These are phyloP conservation scores for Therioaphis trifolii DNA, from an alignment of 2,888 invertebrate genomes.

Conservation along the genomic window DNA sequence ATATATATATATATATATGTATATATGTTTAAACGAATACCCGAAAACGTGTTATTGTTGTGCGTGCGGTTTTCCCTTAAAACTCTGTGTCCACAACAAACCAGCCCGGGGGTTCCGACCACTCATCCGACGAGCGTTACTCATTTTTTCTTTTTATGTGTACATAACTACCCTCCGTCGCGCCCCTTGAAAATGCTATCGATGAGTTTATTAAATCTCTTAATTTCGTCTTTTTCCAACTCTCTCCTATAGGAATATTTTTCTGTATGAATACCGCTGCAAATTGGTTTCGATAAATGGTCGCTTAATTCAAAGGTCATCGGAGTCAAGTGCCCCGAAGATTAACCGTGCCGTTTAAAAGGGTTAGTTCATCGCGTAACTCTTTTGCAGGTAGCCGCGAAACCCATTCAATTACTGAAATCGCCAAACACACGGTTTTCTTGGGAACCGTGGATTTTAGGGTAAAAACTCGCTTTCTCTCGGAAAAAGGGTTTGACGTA, in stretches of 20 bases:
- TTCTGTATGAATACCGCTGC: background rate
- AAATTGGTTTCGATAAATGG: slow-evolving; percentile 20
- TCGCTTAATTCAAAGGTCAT: slow-evolving; percentile 43
- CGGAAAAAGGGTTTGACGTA: slow-evolving; percentile 35
- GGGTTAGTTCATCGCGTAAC: slow-evolving; percentile 39
- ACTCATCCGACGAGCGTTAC: slow-evolving; percentile 42
- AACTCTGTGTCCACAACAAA: slow-evolving; percentile 47
- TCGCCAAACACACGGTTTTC: slow-evolving; percentile 28
- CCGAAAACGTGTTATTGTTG: slow-evolving; percentile 49
- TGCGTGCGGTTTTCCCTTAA: slow-evolving; percentile 38
- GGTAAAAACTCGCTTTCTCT: slow-evolving; percentile 40
- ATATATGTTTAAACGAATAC: too few relatives aligned
- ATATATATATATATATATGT: too few relatives aligned
- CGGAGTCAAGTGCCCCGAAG: slow-evolving; percentile 50
- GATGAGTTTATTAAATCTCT: slow-evolving; percentile 32
- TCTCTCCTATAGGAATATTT: background rate
- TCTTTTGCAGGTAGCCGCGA: slow-evolving; percentile 5
- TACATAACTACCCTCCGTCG: background rate
- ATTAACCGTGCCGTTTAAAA: slow-evolving; percentile 6
- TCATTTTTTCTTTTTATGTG: background rate
- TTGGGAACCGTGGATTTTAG: slow-evolving; percentile 54
- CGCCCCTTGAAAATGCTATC: background rate
- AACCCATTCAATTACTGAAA: background rate
- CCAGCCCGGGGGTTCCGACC: slow-evolving; percentile 44
- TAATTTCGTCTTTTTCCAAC: background rate